Base-by-base conservation (phyloP, 1,140 invertebrate species). In the Ostrea denselamellosa region DNA sequence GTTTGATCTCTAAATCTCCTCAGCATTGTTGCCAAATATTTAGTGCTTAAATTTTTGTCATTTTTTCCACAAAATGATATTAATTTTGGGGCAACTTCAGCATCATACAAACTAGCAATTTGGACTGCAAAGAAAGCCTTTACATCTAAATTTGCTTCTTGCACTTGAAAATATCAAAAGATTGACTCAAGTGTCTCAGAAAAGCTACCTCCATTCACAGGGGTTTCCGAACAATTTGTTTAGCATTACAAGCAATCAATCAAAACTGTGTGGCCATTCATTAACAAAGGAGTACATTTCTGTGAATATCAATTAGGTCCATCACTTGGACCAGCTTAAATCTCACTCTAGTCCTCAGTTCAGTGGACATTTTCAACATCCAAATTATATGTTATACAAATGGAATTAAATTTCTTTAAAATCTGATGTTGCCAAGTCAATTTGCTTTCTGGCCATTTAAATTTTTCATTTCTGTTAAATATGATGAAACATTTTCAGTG, bases 1-100 rank as follows among this genome's bases (percentile, higher is more conserved):
- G 68, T 71, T 34, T 71, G 68, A 71, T 71, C 68, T 71, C 68
- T 12, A 71, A 71, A 71, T 71, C 68, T 25, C 68, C 68, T 71
- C 25, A 14, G 28, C 25, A 71, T 71, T 71, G 68, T 71, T 71
- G 68, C 68, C 68, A 71, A 71, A 71, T 71, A 71, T 71, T 25
- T 71, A 71, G 68, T 71, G 68, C 22, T 71, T 25, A 22, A 71
- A 71, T 71, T 44, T 25, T 71, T 44, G 68, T 34, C 68, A 71
- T 14, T 71, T 62, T 62, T 62, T 71, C 68, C 9, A 25, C 8
- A 71, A 22, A 71, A 25, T 71, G 68, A 28, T 71, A 25, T 25
- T 71, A 71, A 22, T 71, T 28, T 22, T 71, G 68, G 28, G 28
- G 14, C 68, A 44, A 44, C 25, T 71, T 71, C 25, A 34, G 22